Evolutionary conservation across 2,888 invertebrate genomes (phyloP).

Genomic region (Erynnis tages): DNA sequence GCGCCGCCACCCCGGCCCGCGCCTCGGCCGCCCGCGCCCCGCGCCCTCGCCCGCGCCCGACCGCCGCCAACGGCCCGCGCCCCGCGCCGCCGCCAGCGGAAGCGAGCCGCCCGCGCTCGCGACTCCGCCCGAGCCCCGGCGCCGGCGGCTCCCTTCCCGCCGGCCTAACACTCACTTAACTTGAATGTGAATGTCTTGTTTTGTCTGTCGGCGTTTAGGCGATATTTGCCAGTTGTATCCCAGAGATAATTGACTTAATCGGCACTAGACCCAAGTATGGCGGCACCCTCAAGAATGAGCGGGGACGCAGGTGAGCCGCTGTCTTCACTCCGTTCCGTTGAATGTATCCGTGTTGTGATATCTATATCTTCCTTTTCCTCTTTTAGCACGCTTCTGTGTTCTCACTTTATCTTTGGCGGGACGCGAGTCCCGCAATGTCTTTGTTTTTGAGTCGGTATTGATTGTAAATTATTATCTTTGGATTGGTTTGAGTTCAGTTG

Average conservation of each 20-base stretch:
- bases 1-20: constrained; percentile 37
- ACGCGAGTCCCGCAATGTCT: constrained; percentile 78
- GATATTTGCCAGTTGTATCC: constrained; percentile 99
- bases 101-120: constrained; percentile 35
- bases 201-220: constrained; percentile 90
- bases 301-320: constrained; percentile 99
- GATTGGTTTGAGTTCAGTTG: constrained; percentile 76
- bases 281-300: constrained; percentile 99
- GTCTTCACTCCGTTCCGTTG: constrained; percentile 82
- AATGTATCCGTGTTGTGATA: constrained; percentile 82
- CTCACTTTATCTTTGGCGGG: constrained; percentile 79
- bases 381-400: constrained; percentile 83
- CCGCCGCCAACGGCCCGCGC: constrained; percentile 35
- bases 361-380: constrained; percentile 80
- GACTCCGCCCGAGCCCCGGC: constrained; percentile 36
- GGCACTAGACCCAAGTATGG: constrained; percentile 99
- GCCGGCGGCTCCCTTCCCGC: constrained; percentile 51
- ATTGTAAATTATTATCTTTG: constrained; percentile 74
- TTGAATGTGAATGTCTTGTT: constrained; percentile 82
- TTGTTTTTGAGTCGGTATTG: constrained; percentile 78
- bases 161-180: constrained; percentile 56
- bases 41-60: constrained; percentile 35
- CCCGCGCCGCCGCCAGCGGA: constrained; percentile 33
- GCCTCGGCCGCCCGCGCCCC: constrained; percentile 33
- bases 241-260: constrained; percentile 99